Evolutionary conservation across 2,113 vertebrate species (phyloP).

Genomic region (Podarcis raffonei): DNA sequence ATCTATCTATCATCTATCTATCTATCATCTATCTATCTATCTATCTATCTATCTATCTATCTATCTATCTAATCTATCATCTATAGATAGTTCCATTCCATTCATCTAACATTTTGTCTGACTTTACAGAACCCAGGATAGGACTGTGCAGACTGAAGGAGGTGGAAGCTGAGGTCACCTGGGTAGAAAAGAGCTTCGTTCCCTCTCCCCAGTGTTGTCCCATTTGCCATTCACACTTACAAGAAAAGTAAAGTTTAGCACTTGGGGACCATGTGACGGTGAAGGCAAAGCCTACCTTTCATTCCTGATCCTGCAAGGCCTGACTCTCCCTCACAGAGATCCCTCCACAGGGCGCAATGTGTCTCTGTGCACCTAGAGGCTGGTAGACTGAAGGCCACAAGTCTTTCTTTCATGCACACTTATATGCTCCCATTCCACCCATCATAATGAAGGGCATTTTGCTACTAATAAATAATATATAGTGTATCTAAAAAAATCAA

Average conservation of each 20-base stretch:
- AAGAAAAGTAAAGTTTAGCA: neutral
- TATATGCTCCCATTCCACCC: neutral
- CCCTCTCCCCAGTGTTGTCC: neutral
- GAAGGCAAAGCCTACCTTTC: neutral
- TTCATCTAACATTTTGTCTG: neutral
- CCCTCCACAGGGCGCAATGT: neutral
- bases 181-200: neutral
- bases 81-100: neutral
- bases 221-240: neutral
- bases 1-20: no score
- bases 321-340: neutral
- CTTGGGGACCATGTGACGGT: no score
- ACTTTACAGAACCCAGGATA: neutral
- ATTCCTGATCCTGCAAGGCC: neutral
- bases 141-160: neutral
- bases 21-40: no score
- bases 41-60: neutral
- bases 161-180: neutral
- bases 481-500: neutral
- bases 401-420: neutral
- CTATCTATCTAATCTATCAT: no score
- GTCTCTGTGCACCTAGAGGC: neutral
- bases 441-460: neutral
- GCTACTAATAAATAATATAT: neutral
- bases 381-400: neutral